Base-by-base conservation (phyloP, 2,888 invertebrate species). In the Orthonevra nobilis region DNA sequence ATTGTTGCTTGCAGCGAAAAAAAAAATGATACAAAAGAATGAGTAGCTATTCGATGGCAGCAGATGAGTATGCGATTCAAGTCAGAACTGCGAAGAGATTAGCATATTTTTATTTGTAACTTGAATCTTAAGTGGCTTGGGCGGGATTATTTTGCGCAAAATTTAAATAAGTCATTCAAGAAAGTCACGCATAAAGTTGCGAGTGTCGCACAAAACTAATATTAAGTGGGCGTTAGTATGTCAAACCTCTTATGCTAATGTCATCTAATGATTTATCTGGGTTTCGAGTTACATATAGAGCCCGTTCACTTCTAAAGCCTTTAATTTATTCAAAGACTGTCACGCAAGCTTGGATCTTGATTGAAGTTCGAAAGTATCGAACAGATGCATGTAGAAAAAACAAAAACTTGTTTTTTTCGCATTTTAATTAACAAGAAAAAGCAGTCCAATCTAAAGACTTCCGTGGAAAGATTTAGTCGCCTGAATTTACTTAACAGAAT, bases 31-130 rank as follows among this genome's bases (percentile, higher is more conserved):
- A 42, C 40, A 64, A 64, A 64, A 64, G n/a, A n/a, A n/a, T n/a
- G n/a, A 23, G 52, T 63, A 50, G 30, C 63, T 50, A 28, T 10
- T 38, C 54, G 40, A 54, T 54, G 17, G 38, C 19, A 40, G 19
- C 12, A 30, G 17, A 6, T 6, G 36, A 23, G 30, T 58, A 58
- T 58, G 58, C 32, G 44, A 46, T 28, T 56, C 26, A 30, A 50
- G 12, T 19, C 50, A 38, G 26, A 34, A 44, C 34, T 30, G 48
- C 28, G 28, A 20, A 63, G 36, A 63, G 48, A 63, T 63, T 63
- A 50, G 61, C 61, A 63, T 63, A 61, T 61, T 61, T 46, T 61
- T 61, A 46, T 58, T 42, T 12, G 44, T 28, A 46, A 34, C 20
- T 19, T 58, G 30, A 42, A 54, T 54, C 38, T 23, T 38, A 17